A percentile compares a stretch with the other conserved stretches of the same genome.
phyloP scores from a whole-genome alignment of 2,888 invertebrate genomes.

The Euzophera pinguis region DNA sequence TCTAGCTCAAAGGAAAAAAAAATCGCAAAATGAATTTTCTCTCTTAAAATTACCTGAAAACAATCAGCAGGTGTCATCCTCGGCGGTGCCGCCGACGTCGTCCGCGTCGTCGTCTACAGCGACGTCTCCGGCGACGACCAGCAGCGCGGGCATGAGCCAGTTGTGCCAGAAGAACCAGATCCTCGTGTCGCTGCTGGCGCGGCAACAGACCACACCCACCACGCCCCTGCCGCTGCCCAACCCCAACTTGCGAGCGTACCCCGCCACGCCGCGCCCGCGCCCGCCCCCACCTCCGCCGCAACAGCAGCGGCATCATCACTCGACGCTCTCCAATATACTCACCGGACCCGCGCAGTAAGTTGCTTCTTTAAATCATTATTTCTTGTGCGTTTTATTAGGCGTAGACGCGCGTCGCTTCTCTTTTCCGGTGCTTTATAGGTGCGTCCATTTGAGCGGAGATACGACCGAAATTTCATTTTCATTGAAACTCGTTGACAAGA shows the following conservation, averaged over 20 bases:
- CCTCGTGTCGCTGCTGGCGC: conserved; percentile 89
- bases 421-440: too few species aligned
- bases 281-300: conserved; percentile 36
- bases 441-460: too few species aligned
- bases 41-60: too few species aligned
- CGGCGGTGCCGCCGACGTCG: conserved; percentile 69
- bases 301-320: conserved; percentile 30
- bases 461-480: too few species aligned
- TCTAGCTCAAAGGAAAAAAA: too few species aligned
- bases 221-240: conserved; percentile 85
- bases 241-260: conserved; percentile 78
- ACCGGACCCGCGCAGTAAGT: conserved; percentile 28
- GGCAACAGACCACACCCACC: conserved; percentile 84
- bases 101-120: conserved; percentile 63
- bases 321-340: conserved; percentile 52
- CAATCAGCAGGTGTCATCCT: conserved; percentile 75
- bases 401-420: too few species aligned
- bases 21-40: too few species aligned
- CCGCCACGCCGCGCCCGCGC: conserved; percentile 39
- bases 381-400: background rate
- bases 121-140: conserved; percentile 49
- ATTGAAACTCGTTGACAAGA: too few species aligned
- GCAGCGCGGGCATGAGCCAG: conserved; percentile 77
- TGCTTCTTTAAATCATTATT: background rate
- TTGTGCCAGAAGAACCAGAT: conserved; percentile 92